phyloP scores from a whole-genome alignment of 2,888 invertebrate species.

The Epicampocera succincta region DNA sequence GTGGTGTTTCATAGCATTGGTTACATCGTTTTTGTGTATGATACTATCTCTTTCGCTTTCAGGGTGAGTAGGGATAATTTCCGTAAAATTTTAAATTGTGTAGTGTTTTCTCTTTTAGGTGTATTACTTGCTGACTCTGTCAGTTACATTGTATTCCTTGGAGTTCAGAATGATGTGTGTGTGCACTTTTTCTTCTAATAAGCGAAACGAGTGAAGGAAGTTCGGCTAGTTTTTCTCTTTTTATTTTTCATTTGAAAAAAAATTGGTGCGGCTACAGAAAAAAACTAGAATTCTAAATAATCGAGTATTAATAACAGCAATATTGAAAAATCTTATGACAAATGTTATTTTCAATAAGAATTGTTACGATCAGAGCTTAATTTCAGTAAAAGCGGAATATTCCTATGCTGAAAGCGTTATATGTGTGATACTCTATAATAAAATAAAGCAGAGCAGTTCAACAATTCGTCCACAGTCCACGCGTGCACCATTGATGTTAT shows the following conservation, averaged over 20 bases:
- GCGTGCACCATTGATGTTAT: slow-evolving; percentile 33
- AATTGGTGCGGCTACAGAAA: slow-evolving; percentile 53
- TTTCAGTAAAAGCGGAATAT: slow-evolving; percentile 2
- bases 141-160: slow-evolving; percentile 39
- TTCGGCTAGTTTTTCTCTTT: slow-evolving; percentile 64
- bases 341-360: slow-evolving; percentile 11
- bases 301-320: not conserved
- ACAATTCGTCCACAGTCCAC: slow-evolving; percentile 46
- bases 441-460: slow-evolving; percentile 37
- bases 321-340: not conserved
- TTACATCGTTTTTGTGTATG: not conserved
- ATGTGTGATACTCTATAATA: slow-evolving; percentile 16
- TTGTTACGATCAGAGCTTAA: not conserved
- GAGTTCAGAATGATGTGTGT: not conserved
- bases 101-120: slow-evolving; percentile 8
- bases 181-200: slow-evolving; percentile 36
- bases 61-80: not conserved
- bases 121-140: slow-evolving; percentile 34
- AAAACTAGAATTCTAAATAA: slow-evolving; percentile 9
- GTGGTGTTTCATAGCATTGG: slow-evolving; percentile 34
- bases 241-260: slow-evolving; percentile 63
- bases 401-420: slow-evolving; percentile 27
- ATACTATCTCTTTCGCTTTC: slow-evolving; percentile 42
- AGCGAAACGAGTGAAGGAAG: slow-evolving; percentile 56
- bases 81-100: not conserved